Evolutionary conservation across 1,140 invertebrate species (phyloP).

Genomic region (Psilanteris sp.): DNA sequence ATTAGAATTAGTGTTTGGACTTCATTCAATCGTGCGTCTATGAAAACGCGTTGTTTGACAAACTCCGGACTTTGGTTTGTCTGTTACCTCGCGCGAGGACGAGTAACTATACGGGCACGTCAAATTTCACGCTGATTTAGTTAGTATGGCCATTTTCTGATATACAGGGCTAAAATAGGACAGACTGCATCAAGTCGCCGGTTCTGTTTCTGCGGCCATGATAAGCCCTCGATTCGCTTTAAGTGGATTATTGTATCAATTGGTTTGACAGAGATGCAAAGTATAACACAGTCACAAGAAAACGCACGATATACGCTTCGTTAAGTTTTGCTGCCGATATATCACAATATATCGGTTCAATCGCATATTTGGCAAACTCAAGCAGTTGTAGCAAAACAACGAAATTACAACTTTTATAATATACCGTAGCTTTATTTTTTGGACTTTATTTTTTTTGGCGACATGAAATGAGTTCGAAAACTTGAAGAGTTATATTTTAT

Average conservation of each 20-base stretch:
- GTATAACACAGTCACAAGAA: constrained; percentile 42
- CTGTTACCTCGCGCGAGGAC: constrained; percentile 30
- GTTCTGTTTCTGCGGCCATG: constrained; percentile 26
- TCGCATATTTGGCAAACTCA: constrained; percentile 16
- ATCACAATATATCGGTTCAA: constrained; percentile 7
- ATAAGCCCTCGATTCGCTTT: constrained; percentile 15
- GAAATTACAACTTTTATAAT: too few species aligned
- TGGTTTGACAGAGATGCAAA: constrained; percentile 45
- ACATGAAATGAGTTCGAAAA: too few species aligned
- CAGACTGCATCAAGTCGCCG: constrained; percentile 12
- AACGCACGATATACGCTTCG: constrained; percentile 15
- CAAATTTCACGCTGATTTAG: constrained; percentile 45
- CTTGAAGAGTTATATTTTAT: too few species aligned
- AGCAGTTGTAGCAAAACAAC: constrained; percentile 3
- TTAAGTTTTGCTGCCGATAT: constrained; percentile 18
- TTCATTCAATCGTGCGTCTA: too few species aligned
- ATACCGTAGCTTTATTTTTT: too few species aligned
- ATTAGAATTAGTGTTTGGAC: too few species aligned
- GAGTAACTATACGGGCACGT: constrained; percentile 21
- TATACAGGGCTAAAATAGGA: constrained; percentile 43
- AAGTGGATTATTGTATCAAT: constrained; percentile 40
- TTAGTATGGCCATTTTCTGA: constrained; percentile 33
- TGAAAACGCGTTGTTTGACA: not conserved
- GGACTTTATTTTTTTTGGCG: too few species aligned
- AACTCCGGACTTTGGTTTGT: constrained; percentile 2